phyloP scores from a whole-genome alignment of 2,888 invertebrate genomes.

The Drosophila conformis region DNA sequence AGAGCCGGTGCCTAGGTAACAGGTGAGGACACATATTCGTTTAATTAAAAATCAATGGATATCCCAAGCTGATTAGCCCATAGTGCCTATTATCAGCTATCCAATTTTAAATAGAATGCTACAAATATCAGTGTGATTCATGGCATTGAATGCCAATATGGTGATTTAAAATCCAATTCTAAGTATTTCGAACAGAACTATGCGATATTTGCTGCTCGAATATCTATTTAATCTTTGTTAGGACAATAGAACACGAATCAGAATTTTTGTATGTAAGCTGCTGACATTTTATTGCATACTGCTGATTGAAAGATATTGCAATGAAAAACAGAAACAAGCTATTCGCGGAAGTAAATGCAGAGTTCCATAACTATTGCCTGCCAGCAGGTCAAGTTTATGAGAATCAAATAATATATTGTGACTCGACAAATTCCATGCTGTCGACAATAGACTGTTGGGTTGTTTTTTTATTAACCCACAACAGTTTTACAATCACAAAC shows the following conservation, averaged over 20 bases:
- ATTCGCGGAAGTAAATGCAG: constrained; percentile 24
- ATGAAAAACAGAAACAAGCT: not conserved
- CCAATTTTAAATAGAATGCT: constrained; percentile 39
- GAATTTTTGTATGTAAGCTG: not conserved
- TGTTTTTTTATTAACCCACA: constrained; percentile 21
- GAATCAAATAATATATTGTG: constrained; percentile 2
- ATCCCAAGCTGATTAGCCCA: constrained; percentile 33
- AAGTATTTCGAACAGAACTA: not conserved
- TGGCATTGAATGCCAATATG: constrained; percentile 1
- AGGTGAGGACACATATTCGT: constrained; percentile 34
- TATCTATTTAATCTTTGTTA: not conserved
- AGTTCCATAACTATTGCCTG: not conserved
- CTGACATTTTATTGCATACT: not conserved
- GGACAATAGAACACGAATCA: not conserved
- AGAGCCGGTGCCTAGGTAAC: constrained; percentile 27
- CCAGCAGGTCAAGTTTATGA: constrained; percentile 18
- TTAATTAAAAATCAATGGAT: constrained; percentile 64
- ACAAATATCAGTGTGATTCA: constrained; percentile 48
- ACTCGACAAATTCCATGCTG: not conserved
- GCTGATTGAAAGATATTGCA: not conserved
- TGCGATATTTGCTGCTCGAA: not conserved
- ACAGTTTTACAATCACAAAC: constrained; percentile 9
- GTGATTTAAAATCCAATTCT: not conserved
- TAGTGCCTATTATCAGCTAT: constrained; percentile 34
- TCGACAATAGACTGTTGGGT: not conserved